Evolutionary conservation across 2,888 invertebrate genomes (phyloP).

Genomic region (Apamea anceps): DNA sequence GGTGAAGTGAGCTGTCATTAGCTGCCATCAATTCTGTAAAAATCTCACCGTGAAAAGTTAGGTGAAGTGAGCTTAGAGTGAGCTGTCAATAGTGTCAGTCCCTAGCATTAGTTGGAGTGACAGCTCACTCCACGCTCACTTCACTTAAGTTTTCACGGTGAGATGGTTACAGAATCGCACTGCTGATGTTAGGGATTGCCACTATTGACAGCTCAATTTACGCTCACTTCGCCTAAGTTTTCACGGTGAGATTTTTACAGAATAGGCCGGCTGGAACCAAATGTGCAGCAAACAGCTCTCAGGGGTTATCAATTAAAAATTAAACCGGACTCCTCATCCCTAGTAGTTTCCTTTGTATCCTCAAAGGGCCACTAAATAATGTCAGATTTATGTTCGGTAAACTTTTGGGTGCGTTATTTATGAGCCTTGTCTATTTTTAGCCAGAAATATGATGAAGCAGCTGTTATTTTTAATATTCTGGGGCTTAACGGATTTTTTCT

Average conservation of each 20-base stretch:
- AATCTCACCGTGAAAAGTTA: too few relatives aligned
- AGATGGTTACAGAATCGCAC: too few relatives aligned
- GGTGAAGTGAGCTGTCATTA: too few relatives aligned
- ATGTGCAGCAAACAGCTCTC: constrained; percentile 1
- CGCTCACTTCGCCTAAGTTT: not conserved
- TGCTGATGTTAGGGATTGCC: not conserved
- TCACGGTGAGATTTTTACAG: not conserved
- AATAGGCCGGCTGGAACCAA: not conserved
- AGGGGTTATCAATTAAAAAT: constrained; percentile 36
- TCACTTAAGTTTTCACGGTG: too few relatives aligned
- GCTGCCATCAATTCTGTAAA: too few relatives aligned
- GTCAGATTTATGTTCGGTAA: constrained; percentile 32
- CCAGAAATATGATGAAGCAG: constrained; percentile 20
- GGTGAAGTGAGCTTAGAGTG: too few relatives aligned
- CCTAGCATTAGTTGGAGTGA: too few relatives aligned
- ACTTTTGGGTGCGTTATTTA: constrained; percentile 48
- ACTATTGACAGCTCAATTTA: not conserved
- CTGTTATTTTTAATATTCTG: constrained; percentile 21
- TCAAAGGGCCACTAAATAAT: constrained; percentile 46
- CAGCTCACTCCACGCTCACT: too few relatives aligned
- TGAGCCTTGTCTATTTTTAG: constrained; percentile 34
- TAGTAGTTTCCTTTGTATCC: constrained; percentile 31
- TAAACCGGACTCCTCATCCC: constrained; percentile 21
- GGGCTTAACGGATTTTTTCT: not conserved
- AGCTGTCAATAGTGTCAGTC: too few relatives aligned